phyloP scores from a whole-genome alignment of 2,888 invertebrate genomes.

The Pomacea canaliculata region DNA sequence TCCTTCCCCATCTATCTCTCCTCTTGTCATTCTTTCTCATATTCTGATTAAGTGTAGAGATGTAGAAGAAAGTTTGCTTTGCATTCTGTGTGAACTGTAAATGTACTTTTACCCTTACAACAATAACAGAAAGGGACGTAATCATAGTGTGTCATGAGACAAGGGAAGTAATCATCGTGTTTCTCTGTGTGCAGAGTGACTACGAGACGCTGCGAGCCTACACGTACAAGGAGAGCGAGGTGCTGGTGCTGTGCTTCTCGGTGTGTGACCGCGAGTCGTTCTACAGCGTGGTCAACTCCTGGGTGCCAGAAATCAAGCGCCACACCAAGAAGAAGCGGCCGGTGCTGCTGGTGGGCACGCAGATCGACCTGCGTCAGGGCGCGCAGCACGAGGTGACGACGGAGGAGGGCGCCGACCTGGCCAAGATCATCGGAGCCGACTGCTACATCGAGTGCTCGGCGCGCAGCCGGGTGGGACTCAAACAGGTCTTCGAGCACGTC shows the following conservation, averaged over 20 bases:
- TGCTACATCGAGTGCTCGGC: slow-evolving; percentile 51
- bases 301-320: slow-evolving; percentile 54
- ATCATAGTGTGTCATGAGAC: too few species aligned
- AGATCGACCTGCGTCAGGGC: slow-evolving; percentile 49
- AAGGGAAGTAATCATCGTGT: background rate
- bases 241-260: slow-evolving; percentile 55
- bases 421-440: slow-evolving; percentile 46
- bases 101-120: too few species aligned
- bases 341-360: slow-evolving; percentile 54
- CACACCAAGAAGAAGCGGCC: slow-evolving; percentile 49
- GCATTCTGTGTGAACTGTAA: too few species aligned
- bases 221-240: slow-evolving; percentile 56
- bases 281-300: slow-evolving; percentile 47
- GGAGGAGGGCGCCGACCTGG: slow-evolving; percentile 42
- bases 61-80: too few species aligned
- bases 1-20: too few species aligned
- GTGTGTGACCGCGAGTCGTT: slow-evolving; percentile 55
- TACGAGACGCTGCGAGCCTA: slow-evolving; percentile 51
- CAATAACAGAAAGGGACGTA: too few species aligned
- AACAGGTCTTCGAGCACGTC: slow-evolving; percentile 47
- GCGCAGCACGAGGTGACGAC: slow-evolving; percentile 44
- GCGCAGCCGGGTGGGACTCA: slow-evolving; percentile 40
- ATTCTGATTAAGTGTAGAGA: too few species aligned
- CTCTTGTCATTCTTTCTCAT: too few species aligned
- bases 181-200: slow-evolving; percentile 45